phyloP scores from a whole-genome alignment of 2,888 invertebrate species.

The Darwinula stevensoni region DNA sequence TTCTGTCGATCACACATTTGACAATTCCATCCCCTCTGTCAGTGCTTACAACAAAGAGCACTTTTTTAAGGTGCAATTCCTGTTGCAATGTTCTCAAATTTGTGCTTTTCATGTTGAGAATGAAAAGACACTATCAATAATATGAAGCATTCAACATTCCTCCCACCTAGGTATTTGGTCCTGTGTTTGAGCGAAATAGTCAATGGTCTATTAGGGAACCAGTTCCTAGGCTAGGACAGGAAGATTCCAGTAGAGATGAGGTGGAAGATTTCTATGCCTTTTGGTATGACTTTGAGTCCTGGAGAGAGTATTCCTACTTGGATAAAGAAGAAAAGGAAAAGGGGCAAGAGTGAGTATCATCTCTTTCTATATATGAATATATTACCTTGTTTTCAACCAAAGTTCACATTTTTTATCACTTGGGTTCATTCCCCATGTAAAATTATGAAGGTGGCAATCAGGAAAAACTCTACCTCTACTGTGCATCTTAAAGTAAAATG shows the following conservation, averaged over 20 bases:
- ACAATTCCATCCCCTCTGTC: constrained; percentile 49
- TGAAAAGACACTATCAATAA: no score
- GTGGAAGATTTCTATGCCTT: constrained; percentile 88
- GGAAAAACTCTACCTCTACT: no score
- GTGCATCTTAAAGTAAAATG: no score
- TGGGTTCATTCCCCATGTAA: no score
- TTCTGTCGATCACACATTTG: constrained; percentile 81
- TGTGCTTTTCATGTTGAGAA: no score
- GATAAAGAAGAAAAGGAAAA: constrained; percentile 97
- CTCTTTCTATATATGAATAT: constrained; percentile 7
- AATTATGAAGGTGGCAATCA: no score
- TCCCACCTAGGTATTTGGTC: constrained; percentile 14
- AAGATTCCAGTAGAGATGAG: constrained; percentile 41
- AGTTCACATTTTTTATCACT: background rate
- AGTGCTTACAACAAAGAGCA: constrained; percentile 39
- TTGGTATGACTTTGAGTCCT: constrained; percentile 96
- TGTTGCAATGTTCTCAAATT: constrained; percentile 13
- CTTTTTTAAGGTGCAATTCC: constrained; percentile 31
- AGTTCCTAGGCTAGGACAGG: constrained; percentile 51
- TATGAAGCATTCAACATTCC: no score
- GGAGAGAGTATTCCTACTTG: constrained; percentile 94
- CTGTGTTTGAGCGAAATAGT: constrained; percentile 37
- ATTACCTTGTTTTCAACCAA: no score
- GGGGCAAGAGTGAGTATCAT: constrained; percentile 36
- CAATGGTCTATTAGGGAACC: constrained; percentile 70